phyloP scores from a whole-genome alignment of 2,113 vertebrate species.

The Acanthochromis polyacanthus region DNA sequence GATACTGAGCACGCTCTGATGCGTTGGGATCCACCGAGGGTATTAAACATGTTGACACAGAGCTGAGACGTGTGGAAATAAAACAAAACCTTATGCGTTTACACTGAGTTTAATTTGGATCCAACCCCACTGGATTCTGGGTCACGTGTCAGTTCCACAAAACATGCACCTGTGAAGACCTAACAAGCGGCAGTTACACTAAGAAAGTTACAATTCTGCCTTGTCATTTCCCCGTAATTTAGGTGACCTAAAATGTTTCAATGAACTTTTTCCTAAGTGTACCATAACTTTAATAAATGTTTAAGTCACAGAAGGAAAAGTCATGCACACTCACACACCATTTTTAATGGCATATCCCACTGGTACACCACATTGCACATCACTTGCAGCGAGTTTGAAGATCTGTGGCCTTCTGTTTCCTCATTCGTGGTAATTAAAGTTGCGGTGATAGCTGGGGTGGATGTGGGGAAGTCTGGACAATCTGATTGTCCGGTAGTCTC shows the following conservation, averaged over 20 bases:
- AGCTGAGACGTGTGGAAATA: neutral
- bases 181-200: neutral
- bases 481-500: slow-evolving; percentile 47
- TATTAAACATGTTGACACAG: slow-evolving; percentile 15
- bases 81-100: slow-evolving; percentile 6
- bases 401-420: slow-evolving; percentile 34
- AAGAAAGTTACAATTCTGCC: neutral
- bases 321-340: neutral
- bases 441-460: slow-evolving; percentile 17
- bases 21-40: slow-evolving; percentile 23
- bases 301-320: neutral
- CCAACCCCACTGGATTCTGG: neutral
- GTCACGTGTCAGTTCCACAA: neutral
- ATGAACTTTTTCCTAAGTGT: neutral
- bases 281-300: slow-evolving; percentile 4
- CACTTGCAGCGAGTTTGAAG: slow-evolving; percentile 25
- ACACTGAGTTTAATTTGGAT: neutral
- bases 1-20: neutral
- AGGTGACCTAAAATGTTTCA: neutral
- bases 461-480: slow-evolving; percentile 29
- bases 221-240: neutral
- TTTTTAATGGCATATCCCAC: slow-evolving; percentile 33
- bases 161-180: neutral
- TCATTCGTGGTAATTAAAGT: slow-evolving; percentile 60
- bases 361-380: slow-evolving; percentile 31